These are phyloP conservation scores for Pinna nobilis DNA, from an alignment of 1,140 invertebrate species.

Conservation along the genomic window DNA sequence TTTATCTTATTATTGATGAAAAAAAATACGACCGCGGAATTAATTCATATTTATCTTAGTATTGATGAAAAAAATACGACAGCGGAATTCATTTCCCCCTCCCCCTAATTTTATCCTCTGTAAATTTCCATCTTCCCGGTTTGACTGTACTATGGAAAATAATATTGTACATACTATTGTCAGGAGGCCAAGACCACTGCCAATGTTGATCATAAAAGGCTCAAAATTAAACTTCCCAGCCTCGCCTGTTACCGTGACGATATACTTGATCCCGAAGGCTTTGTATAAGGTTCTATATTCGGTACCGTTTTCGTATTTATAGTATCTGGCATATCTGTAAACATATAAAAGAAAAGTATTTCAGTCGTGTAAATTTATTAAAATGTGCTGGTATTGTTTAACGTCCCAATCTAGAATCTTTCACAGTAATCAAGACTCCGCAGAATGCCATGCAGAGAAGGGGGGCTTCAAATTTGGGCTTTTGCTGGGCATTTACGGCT, in stretches of 20 bases:
- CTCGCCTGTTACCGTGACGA: slow-evolving; percentile 75
- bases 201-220: slow-evolving; percentile 76
- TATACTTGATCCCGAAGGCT: slow-evolving; percentile 77
- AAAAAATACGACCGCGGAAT: background rate
- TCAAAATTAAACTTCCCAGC: slow-evolving; percentile 77
- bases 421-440: no score
- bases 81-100: background rate
- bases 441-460: no score
- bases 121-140: background rate
- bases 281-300: slow-evolving; percentile 76
- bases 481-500: no score
- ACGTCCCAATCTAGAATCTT: no score
- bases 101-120: background rate
- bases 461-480: no score
- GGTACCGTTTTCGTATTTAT: slow-evolving; percentile 58
- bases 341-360: background rate
- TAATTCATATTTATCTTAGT: background rate
- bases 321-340: slow-evolving; percentile 75
- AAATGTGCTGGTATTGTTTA: no score
- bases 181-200: slow-evolving; percentile 77
- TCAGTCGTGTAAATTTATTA: no score
- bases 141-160: background rate
- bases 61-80: background rate
- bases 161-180: slow-evolving; percentile 73
- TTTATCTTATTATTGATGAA: background rate